phyloP scores from a whole-genome alignment of 1,140 invertebrate species.

The Halotydeus destructor region DNA sequence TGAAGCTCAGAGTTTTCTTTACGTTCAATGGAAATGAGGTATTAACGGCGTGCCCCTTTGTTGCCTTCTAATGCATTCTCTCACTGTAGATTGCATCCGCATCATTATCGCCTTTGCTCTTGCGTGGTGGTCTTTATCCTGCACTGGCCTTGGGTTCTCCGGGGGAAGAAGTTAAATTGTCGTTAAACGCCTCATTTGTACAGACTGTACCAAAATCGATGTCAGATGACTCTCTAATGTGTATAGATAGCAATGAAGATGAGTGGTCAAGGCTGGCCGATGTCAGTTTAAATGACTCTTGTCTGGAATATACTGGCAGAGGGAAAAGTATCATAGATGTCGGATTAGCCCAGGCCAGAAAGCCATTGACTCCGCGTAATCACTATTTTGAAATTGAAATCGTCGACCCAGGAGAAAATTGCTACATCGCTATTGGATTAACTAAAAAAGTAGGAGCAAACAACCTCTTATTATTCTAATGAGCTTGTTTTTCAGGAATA shows the following conservation, averaged over 20 bases:
- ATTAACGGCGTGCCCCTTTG: not conserved
- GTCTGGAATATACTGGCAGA: constrained; percentile 32
- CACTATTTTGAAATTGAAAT: constrained; percentile 40
- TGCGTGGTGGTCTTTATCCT: constrained; percentile 24
- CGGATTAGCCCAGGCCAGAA: constrained; percentile 33
- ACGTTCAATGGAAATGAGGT: constrained; percentile 31
- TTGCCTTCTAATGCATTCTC: too few relatives aligned
- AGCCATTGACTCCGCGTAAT: constrained; percentile 30
- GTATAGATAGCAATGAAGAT: constrained; percentile 32
- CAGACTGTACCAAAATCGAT: constrained; percentile 20
- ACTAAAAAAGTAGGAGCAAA: constrained; percentile 27
- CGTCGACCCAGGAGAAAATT: constrained; percentile 34
- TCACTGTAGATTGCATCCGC: constrained; percentile 22
- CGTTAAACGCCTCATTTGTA: constrained; percentile 22
- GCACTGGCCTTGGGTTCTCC: constrained; percentile 27
- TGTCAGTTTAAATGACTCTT: constrained; percentile 30
- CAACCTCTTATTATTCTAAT: constrained; percentile 1
- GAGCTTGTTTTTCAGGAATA: constrained; percentile 27
- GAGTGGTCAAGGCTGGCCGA: constrained; percentile 34
- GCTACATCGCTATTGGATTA: constrained; percentile 36
- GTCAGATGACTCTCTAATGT: constrained; percentile 29
- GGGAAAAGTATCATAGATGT: constrained; percentile 35
- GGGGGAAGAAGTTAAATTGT: constrained; percentile 26
- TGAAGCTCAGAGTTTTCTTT: constrained; percentile 26
- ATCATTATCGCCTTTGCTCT: constrained; percentile 18